A percentile compares a stretch with the other conserved stretches of the same genome.
These are phyloP conservation scores for Spheniscus humboldti DNA, from an alignment of 2,797 vertebrate genomes.

Conservation along the genomic window DNA sequence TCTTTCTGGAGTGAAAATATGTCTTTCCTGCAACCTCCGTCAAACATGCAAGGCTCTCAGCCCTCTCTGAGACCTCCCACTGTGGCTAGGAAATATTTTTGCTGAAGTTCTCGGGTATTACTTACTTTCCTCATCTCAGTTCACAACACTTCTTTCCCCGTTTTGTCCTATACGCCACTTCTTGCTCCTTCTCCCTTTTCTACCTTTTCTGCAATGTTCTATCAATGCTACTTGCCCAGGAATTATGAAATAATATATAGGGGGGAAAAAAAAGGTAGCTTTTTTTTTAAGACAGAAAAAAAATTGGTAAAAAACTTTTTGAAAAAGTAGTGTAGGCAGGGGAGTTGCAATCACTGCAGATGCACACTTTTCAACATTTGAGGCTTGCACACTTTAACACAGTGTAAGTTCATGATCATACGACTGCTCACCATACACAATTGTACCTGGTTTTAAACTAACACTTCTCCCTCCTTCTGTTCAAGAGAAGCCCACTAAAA, in stretches of 20 bases:
- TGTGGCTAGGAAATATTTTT: not conserved
- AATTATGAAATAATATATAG: not conserved
- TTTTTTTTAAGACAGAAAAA: not conserved
- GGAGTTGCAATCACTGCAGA: not conserved
- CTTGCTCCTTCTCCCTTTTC: not conserved
- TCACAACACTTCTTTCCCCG: not conserved
- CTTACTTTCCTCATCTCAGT: not conserved
- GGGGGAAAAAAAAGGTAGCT: fast-evolving
- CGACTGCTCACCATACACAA: not conserved
- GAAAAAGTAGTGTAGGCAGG: not conserved
- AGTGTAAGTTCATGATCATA: not conserved
- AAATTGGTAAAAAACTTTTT: not conserved
- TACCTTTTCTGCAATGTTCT: not conserved
- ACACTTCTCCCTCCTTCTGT: not conserved
- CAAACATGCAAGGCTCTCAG: not conserved
- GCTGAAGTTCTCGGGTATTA: not conserved
- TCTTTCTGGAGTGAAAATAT: not conserved
- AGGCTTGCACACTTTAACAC: not conserved
- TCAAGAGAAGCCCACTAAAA: not conserved
- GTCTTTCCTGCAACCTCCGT: not conserved
- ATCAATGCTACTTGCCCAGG: not conserved
- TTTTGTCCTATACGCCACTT: not conserved
- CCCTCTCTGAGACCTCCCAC: not conserved
- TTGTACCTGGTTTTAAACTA: not conserved
- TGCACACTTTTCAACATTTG: not conserved